Evolutionary conservation across 1,140 invertebrate species (phyloP), one percentile per base, ranked within the genome.

Genomic region (Rhizoglyphus robini): DNA sequence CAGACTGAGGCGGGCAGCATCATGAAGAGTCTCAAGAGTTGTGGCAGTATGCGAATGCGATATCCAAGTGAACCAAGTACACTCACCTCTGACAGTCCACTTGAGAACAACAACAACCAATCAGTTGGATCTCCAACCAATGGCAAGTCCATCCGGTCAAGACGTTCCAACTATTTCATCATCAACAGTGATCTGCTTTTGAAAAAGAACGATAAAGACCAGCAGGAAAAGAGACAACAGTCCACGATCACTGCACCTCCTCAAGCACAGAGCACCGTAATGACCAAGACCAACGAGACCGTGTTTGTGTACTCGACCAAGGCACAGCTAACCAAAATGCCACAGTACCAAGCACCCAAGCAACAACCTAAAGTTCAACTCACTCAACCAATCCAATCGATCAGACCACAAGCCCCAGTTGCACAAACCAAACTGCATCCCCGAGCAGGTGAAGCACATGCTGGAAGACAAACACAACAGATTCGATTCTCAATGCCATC

Each of bases 241-340:
- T 2, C 27, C 11, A 34, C 18, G 2, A 18, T 27, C n/a, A 18
- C 11, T 23, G 2, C 15, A 58, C n/a, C 54, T 23, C n/a, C 54
- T 23, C 8, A 8, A 20, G 20, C 51, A 8, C 8, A 46, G 8
- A 60, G 13, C 32, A n/a, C n/a, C n/a, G n/a, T n/a, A n/a, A n/a
- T n/a, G n/a, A n/a, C n/a, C n/a, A 46, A 34, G 8, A 46, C 2
- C 4, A 15, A 15, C 15, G 58, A 60, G 23, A 60, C 58, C 15
- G 38, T 60, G n/a, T 60, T 38, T 60, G 58, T 60, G 3, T 60
- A 60, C 29, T 60, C 58, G 11, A 60, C 58, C 15, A 60, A 60
- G 27, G 25, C 30, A 11, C 8, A 54, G 20, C 20, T 54, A n/a
- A n/a, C 54, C 41, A 46, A 2, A 2, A 46, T n/a, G 41, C 8